A percentile compares a stretch with the other conserved stretches of the same genome.
phyloP scores from a whole-genome alignment of 1,140 invertebrate species.

The Laodelphax striatellus region DNA sequence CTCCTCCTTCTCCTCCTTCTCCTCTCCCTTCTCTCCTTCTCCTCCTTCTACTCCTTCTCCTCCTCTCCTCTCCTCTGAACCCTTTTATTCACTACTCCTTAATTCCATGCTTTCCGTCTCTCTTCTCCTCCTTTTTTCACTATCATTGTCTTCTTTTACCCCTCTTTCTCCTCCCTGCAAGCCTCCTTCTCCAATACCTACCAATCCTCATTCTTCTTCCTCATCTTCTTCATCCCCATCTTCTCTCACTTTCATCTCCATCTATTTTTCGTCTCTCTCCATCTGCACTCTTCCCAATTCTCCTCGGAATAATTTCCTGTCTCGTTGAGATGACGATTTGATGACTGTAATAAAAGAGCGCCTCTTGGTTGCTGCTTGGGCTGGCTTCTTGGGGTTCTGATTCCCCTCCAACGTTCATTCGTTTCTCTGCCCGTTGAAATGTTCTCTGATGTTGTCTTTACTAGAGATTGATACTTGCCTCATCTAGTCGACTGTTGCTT shows the following conservation, averaged over 20 bases:
- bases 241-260: no score
- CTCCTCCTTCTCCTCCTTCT: constrained; percentile 7
- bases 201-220: background rate
- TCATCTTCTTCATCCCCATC: no score
- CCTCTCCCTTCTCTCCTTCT: constrained; percentile 4
- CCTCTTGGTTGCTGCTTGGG: background rate
- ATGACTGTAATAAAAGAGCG: background rate
- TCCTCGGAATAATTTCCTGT: background rate
- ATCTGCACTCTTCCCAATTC: background rate
- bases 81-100: background rate
- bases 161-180: background rate
- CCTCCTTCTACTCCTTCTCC: background rate
- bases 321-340: no score
- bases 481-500: no score
- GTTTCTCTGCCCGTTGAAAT: background rate
- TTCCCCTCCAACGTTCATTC: background rate
- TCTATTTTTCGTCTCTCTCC: background rate
- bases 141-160: background rate
- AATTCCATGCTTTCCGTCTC: constrained; percentile 3
- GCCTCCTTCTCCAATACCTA: background rate
- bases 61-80: background rate
- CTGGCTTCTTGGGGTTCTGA: background rate
- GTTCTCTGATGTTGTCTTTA: background rate
- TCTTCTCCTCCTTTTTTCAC: background rate
- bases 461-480: background rate